phyloP scores from a whole-genome alignment of 2,113 vertebrate genomes.

The Connochaetes taurinus region DNA sequence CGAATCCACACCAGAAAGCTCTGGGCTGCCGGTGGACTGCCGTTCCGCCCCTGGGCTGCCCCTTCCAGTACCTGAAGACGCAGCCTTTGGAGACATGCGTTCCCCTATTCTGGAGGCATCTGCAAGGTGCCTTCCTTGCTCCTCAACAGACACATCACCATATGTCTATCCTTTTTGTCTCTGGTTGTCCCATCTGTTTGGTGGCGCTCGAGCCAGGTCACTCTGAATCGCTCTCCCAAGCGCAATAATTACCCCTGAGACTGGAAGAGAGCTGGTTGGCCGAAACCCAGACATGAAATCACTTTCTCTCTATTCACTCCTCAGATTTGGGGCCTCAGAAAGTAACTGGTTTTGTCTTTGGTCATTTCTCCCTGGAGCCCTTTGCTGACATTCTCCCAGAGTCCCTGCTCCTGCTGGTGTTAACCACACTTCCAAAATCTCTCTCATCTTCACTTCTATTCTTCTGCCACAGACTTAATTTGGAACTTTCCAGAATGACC shows the following conservation, averaged over 20 bases:
- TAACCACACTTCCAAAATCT: background rate
- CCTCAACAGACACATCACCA: slow-evolving; percentile 18
- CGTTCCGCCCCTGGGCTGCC: background rate
- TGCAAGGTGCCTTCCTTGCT: background rate
- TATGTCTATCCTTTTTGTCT: slow-evolving; percentile 49
- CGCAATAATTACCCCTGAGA: slow-evolving; percentile 35
- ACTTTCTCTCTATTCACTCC: slow-evolving; percentile 6
- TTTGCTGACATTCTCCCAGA: background rate
- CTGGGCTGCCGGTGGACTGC: background rate
- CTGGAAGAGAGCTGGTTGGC: slow-evolving; percentile 29
- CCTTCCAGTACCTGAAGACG: background rate
- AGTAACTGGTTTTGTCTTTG: slow-evolving; percentile 28
- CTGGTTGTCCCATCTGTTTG: slow-evolving; percentile 52
- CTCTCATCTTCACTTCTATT: background rate
- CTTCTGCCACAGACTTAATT: background rate
- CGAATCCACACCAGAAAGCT: background rate
- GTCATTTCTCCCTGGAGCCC: background rate
- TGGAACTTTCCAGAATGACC: background rate
- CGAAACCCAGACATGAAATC: slow-evolving; percentile 34
- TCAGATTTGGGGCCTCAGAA: background rate
- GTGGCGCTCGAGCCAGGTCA: slow-evolving; percentile 29
- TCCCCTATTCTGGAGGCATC: background rate
- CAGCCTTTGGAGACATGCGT: background rate
- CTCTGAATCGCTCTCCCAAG: slow-evolving; percentile 11
- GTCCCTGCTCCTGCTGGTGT: background rate